Evolutionary conservation across 2,888 invertebrate genomes (phyloP), one percentile per base, ranked within the genome.

Genomic region (Pristionchus maxplancki): DNA sequence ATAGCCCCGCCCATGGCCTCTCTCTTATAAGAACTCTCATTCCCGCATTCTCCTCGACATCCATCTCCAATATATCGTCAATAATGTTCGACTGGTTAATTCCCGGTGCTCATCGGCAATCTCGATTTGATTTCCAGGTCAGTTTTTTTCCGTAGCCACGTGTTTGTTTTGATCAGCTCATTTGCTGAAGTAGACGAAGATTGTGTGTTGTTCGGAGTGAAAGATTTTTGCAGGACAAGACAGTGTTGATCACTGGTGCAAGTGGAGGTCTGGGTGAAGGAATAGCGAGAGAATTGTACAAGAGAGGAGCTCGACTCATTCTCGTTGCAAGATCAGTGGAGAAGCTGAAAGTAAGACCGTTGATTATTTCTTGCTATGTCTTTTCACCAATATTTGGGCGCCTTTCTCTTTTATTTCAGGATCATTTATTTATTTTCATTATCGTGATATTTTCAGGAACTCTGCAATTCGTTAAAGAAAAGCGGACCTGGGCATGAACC

Each of bases 231-330:
- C 83, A 89, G 85, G 91, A 94, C 90, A 91, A 91, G 88, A 92
- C 93, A 0, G 94, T 93, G 37, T 89, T 94, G 74, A 94, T 94
- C 88, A 93, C 93, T n/a, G 94, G 94, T 24, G 94, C 94, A 34
- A 92, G 92, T 81, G 90, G 91, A 74, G 90, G 90, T 34, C 90
- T 94, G 37, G 94, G 94, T 6, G 88, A 91, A 34, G 91, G 90
- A n/a, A 82, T 94, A 5, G 93, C 94, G 6, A 90, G 92, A 44
- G 92, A 92, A 24, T 89, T 93, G 86, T 91, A 93, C 90, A 90
- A 89, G 90, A 87, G 91, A 86, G 89, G 95, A 28, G 93, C 94
- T 44, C 90, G 93, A 89, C 90, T 93, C 34, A 94, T 93, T 89
- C 90, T 94, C 40, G 90, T 91, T 13, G 93, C 93, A 15, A 91